Conservation (phyloP, 1,140 invertebrate genomes). For the Formica selysi region DNA sequence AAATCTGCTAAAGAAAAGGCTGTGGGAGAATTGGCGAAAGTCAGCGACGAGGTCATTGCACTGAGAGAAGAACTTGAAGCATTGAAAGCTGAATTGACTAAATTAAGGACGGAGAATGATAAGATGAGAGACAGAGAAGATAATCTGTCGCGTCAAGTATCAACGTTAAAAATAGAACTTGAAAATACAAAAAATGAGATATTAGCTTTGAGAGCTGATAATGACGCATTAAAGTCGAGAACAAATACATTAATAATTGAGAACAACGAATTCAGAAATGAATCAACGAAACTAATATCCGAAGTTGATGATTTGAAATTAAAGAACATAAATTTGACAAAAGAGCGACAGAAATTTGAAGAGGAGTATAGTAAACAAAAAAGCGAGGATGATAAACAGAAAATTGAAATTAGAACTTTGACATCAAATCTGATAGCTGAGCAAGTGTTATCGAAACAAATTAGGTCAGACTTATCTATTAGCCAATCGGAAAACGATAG, state of each 20-base stretch:
- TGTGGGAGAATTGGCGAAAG: conserved; percentile 14
- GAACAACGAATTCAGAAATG: conserved; percentile 31
- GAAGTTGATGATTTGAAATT: conserved; percentile 50
- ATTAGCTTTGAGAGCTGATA: conserved; percentile 53
- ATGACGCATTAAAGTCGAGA: conserved; percentile 43
- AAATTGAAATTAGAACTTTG: conserved; percentile 58
- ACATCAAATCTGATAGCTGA: conserved; percentile 48
- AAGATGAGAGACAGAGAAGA: conserved; percentile 44
- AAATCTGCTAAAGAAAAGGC: conserved; percentile 55
- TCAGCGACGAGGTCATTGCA: conserved; percentile 16
- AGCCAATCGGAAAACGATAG: conserved; percentile 63
- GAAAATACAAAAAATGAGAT: conserved; percentile 57
- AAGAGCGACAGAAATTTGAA: conserved; percentile 33
- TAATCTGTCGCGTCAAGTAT: conserved; percentile 25
- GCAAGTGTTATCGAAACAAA: conserved; percentile 27
- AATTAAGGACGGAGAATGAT: conserved; percentile 65
- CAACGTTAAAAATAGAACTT: conserved; percentile 42
- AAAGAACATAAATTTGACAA: conserved; percentile 49
- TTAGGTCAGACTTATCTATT: conserved; percentile 50
- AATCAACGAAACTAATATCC: conserved; percentile 31
- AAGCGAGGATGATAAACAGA: conserved; percentile 63
- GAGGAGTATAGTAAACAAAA: conserved; percentile 53
- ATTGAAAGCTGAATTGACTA: conserved; percentile 69
- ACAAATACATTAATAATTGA: conserved; percentile 17
- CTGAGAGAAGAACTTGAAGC: conserved; percentile 66